Conservation (phyloP, 2,797 vertebrate genomes). For the Cichlasoma orientale region DNA sequence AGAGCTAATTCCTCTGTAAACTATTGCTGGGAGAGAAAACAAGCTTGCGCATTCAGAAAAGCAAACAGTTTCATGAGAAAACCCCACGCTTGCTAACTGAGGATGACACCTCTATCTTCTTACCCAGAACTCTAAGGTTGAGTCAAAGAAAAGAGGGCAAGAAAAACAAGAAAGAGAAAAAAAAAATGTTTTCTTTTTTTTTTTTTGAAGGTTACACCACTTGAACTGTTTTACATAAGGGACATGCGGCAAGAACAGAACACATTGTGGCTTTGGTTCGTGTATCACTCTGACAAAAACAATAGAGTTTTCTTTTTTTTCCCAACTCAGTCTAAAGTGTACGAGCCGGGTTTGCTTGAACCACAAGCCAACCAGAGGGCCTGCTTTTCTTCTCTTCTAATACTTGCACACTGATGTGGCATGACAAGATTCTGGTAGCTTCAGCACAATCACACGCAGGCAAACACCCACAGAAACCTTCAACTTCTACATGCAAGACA, state of each 20-base stretch:
- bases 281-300: constrained; percentile 78
- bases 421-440: constrained; percentile 59
- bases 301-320: constrained; percentile 62
- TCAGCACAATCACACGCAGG: constrained; percentile 50
- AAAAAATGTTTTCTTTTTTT: not conserved
- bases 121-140: constrained; percentile 70
- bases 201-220: constrained; percentile 69
- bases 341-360: constrained; percentile 64
- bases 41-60: constrained; percentile 51
- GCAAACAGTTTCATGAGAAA: constrained; percentile 76
- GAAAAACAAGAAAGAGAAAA: constrained; percentile 43
- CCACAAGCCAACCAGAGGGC: constrained; percentile 77
- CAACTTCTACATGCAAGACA: constrained; percentile 8
- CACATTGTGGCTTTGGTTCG: constrained; percentile 76
- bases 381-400: constrained; percentile 70
- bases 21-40: constrained; percentile 58
- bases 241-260: constrained; percentile 50
- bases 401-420: constrained; percentile 61
- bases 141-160: constrained; percentile 56
- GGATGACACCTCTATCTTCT: constrained; percentile 75
- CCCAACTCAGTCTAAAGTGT: constrained; percentile 49
- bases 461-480: constrained; percentile 33
- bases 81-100: constrained; percentile 39
- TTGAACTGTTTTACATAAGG: constrained; percentile 77
- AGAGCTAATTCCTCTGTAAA: constrained; percentile 68